Percentiles rank a stretch among this genome's conserved stretches.
Evolutionary conservation across 2,797 vertebrate species (phyloP).

Genomic region (Periparus ater): DNA sequence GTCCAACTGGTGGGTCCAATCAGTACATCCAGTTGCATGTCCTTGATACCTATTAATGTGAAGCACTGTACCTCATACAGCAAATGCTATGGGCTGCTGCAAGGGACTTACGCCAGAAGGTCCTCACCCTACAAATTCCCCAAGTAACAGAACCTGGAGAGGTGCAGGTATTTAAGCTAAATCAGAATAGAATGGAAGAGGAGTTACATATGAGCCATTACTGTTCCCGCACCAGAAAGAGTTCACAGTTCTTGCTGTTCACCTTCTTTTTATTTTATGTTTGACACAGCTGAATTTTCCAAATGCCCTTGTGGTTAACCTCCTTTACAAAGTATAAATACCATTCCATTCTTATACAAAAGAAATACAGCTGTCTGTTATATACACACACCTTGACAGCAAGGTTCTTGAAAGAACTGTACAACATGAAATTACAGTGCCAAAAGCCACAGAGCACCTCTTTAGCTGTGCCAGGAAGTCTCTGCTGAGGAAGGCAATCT

Average conservation of each 20-base stretch:
- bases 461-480: not conserved
- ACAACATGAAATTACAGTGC: not conserved
- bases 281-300: not conserved
- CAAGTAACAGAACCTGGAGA: not conserved
- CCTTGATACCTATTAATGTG: not conserved
- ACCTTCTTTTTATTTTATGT: not conserved
- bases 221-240: not conserved
- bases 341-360: not conserved
- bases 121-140: not conserved
- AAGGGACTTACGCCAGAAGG: not conserved
- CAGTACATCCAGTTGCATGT: not conserved
- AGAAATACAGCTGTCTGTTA: not conserved
- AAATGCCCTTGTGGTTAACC: not conserved
- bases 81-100: not conserved
- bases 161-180: not conserved
- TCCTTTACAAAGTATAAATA: not conserved
- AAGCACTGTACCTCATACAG: not conserved
- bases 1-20: not conserved
- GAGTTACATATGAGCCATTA: not conserved
- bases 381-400: not conserved
- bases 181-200: not conserved
- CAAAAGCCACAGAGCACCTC: not conserved
- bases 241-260: not conserved
- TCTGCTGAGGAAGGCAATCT: not conserved
- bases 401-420: not conserved